Conservation (phyloP, 1,140 invertebrate species). For the Frieseomelitta varia region DNA sequence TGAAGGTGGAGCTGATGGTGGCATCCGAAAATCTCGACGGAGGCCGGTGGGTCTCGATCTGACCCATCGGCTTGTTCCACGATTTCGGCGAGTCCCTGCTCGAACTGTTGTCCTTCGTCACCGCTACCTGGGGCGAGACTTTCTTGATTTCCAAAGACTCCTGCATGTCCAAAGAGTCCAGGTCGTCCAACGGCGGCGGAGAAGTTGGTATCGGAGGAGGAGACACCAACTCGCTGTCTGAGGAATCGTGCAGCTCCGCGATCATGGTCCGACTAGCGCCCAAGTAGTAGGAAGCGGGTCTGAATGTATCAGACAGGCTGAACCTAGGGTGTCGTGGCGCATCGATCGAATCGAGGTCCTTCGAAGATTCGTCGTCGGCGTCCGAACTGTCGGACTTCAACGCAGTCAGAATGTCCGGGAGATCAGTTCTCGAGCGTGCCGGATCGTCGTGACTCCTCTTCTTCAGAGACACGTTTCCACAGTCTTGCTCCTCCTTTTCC, state of each 20-base stretch:
- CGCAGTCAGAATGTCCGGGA: constrained; percentile 87
- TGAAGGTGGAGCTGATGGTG: constrained; percentile 72
- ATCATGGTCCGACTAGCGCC: constrained; percentile 84
- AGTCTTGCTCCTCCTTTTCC: constrained; percentile 74
- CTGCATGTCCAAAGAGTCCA: constrained; percentile 81
- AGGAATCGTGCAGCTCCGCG: constrained; percentile 89
- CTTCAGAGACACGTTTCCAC: constrained; percentile 36
- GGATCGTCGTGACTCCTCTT: constrained; percentile 52
- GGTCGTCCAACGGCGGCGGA: constrained; percentile 87
- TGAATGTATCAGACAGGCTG: constrained; percentile 92
- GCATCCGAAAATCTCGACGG: constrained; percentile 72
- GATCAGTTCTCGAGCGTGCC: constrained; percentile 72
- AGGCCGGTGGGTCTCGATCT: constrained; percentile 69
- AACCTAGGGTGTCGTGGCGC: constrained; percentile 88
- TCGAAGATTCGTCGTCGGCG: constrained; percentile 92
- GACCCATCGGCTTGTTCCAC: constrained; percentile 72
- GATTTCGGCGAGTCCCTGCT: constrained; percentile 66
- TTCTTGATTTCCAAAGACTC: constrained; percentile 74
- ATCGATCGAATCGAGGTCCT: constrained; percentile 88
- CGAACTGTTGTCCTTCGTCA: constrained; percentile 54
- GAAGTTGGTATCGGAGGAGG: constrained; percentile 91
- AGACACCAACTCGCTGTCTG: constrained; percentile 90
- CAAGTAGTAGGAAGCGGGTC: constrained; percentile 93
- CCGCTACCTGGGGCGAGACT: constrained; percentile 62
- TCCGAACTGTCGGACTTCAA: constrained; percentile 89